Evolutionary conservation across 2,797 vertebrate species (phyloP), one percentile per base, ranked within the genome.

Genomic region (Sebastes matsubarae): DNA sequence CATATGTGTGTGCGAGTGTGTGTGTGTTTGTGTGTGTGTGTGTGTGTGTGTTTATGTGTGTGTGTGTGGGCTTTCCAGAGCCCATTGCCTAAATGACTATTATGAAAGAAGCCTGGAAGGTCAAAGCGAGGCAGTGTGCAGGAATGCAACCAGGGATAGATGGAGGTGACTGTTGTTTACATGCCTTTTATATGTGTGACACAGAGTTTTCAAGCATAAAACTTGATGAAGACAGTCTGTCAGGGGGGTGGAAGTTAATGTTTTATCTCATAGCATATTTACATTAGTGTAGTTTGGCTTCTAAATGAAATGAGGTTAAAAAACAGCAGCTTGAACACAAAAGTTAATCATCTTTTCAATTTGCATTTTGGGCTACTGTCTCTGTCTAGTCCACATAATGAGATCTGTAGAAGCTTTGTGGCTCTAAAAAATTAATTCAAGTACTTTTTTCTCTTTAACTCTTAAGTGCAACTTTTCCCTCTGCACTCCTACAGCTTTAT

Each of bases 131-230:
- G 65, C 86, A 76, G 87, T 83, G 79, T 86, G 87, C 84, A 83
- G 92, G 91, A 92, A 94, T 92, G 91, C 79, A 86, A 80, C 73
- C 83, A 68, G 83, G 60, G 60, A 75, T 59, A 22, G 64, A 77
- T 30, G 77, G 75, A 87, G 83, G 83, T 81, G 78, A 90, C 72
- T 79, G 80, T 88, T 91, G 80, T 88, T 91, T 86, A 88, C 81
- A 85, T 73, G 68, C 52, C 79, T 84, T 58, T 72, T 69, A 38
- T 36, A 36, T 70, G 77, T 54, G 71, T 54, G 71, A 74, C 68
- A 81, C 42, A 27, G 12, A 38, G 29, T 74, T 61, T 73, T 75
- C 42, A 76, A 79, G 67, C 70, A 20, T 6, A 38, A 77, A 75
- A 78, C n/a, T 59, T 60, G 6, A 54, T 27, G 13, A 78, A 32